Base-by-base conservation (phyloP, 1,140 invertebrate genomes). In the Tetraneura akinire region DNA sequence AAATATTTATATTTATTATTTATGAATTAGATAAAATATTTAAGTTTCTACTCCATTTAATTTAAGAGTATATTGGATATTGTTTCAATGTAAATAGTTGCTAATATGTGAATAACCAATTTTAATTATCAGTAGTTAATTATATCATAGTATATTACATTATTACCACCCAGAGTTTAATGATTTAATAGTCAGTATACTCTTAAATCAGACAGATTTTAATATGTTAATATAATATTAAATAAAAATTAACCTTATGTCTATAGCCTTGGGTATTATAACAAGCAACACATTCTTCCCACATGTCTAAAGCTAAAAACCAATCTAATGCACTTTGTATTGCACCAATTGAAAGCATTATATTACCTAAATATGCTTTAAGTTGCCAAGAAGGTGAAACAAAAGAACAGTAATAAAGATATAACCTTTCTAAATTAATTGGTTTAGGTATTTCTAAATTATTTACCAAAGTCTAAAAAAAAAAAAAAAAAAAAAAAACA, bases 241-340 rank as follows among this genome's bases (percentile, higher is more conserved):
- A 16, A 71, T 29, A 9, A 80, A 62, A 47, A 66, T 53, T 81
- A 83, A 92, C 92, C 87, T 96, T 96, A 83, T 97, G 94, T 45
- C 90, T 89, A 82, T 95, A 87, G 82, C 95, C 90, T 60, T 98
- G 85, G 81, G 90, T 87, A 57, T 93, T 93, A 83, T 98, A 98
- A 87, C 96, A 98, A 2, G 89, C 88, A 81, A 98, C 94, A 21
- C 96, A 93, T 85, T 97, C 91, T 83, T 98, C 94, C 96, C 96
- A 98, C n/a, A 93, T 86, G 81, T 94, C 88, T 13, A 97, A 87
- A 66, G 90, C 87, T 26, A 93, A 87, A 86, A 92, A 98, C 47
- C 96, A 87, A 82, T 97, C 94, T 18, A 98, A 87, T 42, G 96
- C 96, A 37, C 90, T 90, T 84, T 96, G 96, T 0, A 92, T 88